phyloP scores from a whole-genome alignment of 1,140 invertebrate species.

The Acromyrmex heyeri region DNA sequence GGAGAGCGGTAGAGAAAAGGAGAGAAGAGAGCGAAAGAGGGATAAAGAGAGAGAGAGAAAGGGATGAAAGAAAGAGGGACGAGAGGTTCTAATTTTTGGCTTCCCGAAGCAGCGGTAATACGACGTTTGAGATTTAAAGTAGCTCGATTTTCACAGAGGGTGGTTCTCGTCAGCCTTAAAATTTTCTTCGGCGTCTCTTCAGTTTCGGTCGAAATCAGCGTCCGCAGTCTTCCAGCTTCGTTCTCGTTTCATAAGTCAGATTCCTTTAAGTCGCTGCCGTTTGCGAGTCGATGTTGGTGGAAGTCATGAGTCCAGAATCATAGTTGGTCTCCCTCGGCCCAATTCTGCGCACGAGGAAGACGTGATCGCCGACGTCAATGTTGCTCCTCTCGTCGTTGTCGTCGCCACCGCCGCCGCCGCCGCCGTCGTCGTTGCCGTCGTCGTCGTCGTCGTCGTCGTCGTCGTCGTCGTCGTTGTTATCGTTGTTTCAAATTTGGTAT shows the following conservation, averaged over 20 bases:
- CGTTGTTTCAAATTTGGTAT: not conserved
- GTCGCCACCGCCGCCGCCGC: slow-evolving; percentile 1
- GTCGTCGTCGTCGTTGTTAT: slow-evolving; percentile 21
- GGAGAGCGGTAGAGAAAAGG: not conserved
- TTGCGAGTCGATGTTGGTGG: slow-evolving; percentile 7
- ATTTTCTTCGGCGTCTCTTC: not conserved
- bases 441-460: not conserved
- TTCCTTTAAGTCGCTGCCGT: slow-evolving; percentile 52
- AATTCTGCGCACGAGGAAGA: slow-evolving; percentile 44
- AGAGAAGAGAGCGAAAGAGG: not conserved
- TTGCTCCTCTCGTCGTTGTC: slow-evolving; percentile 19
- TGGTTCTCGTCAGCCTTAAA: slow-evolving; percentile 26
- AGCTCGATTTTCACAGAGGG: not conserved
- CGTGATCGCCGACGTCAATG: slow-evolving; percentile 38
- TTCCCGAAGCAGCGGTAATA: not conserved
- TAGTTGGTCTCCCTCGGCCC: slow-evolving; percentile 37
- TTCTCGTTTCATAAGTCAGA: slow-evolving; percentile 5
- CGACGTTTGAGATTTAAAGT: slow-evolving; percentile 3
- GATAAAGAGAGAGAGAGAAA: not conserved
- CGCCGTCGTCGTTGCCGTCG: not conserved
- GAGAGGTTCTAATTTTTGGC: slow-evolving; percentile 14
- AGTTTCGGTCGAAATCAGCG: not conserved
- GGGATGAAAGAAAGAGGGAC: slow-evolving; percentile 7
- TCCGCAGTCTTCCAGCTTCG: not conserved
- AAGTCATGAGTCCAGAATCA: slow-evolving; percentile 45